A percentile compares a stretch with the other conserved stretches of the same genome.
Conservation (phyloP, 2,113 vertebrate genomes). For the Hypocryptadius cinnamomeus region DNA sequence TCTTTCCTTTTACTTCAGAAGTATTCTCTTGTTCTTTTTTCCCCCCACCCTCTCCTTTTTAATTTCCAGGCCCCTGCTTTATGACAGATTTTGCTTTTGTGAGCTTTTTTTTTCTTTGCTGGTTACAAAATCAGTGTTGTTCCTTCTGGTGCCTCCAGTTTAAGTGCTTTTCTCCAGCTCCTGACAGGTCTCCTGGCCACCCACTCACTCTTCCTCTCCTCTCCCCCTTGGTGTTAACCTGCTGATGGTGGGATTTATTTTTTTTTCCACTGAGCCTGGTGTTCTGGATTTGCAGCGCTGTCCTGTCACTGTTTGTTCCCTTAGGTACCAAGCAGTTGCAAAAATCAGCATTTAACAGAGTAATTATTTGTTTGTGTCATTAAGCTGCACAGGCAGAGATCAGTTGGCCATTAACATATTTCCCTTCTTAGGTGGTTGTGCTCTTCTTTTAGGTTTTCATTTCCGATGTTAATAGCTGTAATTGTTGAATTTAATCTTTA, state of each 20-base stretch:
- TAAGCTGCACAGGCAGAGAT: neutral
- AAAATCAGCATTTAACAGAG: conserved; percentile 20
- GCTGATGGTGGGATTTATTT: neutral
- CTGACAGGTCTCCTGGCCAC: neutral
- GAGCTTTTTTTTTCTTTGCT: neutral
- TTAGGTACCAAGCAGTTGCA: conserved; percentile 50
- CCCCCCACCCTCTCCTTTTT: neutral
- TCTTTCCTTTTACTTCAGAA: neutral
- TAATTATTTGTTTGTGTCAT: neutral
- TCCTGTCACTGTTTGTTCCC: conserved; percentile 52
- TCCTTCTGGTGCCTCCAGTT: conserved; percentile 13
- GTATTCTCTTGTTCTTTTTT: neutral
- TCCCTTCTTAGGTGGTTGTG: conserved; percentile 47
- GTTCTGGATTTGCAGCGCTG: conserved; percentile 41
- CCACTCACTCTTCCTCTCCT: neutral
- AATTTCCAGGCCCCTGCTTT: conserved; percentile 24
- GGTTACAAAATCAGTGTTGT: neutral
- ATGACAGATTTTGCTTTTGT: neutral
- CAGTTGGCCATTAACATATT: neutral
- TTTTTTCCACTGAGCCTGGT: neutral
- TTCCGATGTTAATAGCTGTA: neutral
- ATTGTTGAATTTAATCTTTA: neutral
- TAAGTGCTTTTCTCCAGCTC: conserved; percentile 11
- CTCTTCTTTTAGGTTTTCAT: neutral
- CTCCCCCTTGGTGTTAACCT: neutral